Conservation (phyloP, 2,113 vertebrate species). For the Balaeniceps rex region DNA sequence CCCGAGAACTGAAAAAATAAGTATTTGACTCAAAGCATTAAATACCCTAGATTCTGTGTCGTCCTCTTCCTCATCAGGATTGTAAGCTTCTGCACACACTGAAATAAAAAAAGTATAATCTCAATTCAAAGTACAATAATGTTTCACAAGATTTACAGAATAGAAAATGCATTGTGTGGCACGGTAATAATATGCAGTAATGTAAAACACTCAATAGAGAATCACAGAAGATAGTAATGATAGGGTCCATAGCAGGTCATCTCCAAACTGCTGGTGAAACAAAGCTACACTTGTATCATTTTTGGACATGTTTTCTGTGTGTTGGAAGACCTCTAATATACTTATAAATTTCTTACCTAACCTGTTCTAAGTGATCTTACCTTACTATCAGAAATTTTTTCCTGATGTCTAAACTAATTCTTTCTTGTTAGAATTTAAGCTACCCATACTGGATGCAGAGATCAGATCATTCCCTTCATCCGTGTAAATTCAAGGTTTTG, state of each 20-base stretch:
- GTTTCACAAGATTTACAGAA: not conserved
- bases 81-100: slow-evolving; percentile 98
- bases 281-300: not conserved
- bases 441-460: not conserved
- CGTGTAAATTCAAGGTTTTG: not conserved
- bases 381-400: not conserved
- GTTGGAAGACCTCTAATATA: not conserved
- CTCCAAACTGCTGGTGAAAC: not conserved
- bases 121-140: not conserved
- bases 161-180: not conserved
- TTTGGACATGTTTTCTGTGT: not conserved
- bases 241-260: not conserved
- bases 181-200: not conserved
- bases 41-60: slow-evolving; percentile 91
- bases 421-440: not conserved
- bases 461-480: not conserved
- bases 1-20: not conserved
- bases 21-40: slow-evolving; percentile 2
- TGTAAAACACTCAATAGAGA: not conserved
- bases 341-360: not conserved
- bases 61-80: slow-evolving; percentile 98
- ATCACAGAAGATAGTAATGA: not conserved
- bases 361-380: not conserved
- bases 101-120: slow-evolving; percentile 33
- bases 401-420: not conserved